phyloP scores from a whole-genome alignment of 2,113 vertebrate genomes.

The Hippocampus guttulatus region DNA sequence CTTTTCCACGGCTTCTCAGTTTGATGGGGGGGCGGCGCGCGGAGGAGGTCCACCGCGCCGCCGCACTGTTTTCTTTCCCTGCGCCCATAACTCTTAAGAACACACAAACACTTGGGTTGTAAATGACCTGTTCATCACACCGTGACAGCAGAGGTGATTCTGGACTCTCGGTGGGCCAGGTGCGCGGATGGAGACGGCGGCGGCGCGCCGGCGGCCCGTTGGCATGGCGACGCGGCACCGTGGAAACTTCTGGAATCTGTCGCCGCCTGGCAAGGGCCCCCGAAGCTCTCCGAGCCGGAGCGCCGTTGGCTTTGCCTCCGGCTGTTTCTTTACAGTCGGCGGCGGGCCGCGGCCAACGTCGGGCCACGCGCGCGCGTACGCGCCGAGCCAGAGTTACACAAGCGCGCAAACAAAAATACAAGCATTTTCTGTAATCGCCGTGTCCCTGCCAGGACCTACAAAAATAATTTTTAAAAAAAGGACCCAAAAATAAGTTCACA shows the following conservation, averaged over 20 bases:
- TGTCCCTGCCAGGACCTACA: conserved; percentile 23
- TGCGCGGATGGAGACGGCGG: conserved; percentile 64
- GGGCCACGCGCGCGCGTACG: conserved; percentile 57
- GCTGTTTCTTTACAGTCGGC: conserved; percentile 72
- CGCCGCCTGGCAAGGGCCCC: conserved; percentile 60
- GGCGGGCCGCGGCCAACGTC: conserved; percentile 60
- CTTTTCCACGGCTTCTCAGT: conserved; percentile 37
- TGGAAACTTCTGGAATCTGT: conserved; percentile 77
- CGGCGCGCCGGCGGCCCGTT: conserved; percentile 62
- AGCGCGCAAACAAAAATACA: conserved; percentile 55
- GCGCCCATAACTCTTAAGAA: conserved; percentile 72
- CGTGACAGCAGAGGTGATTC: conserved; percentile 69
- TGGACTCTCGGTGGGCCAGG: conserved; percentile 73
- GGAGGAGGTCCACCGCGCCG: conserved; percentile 57
- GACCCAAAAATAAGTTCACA: conserved; percentile 18
- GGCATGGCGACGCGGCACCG: conserved; percentile 59
- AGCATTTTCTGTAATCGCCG: conserved; percentile 34
- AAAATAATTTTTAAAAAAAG: conserved; percentile 10
- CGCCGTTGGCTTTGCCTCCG: conserved; percentile 75
- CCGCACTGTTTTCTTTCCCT: conserved; percentile 66
- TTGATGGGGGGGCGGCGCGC: conserved; percentile 67
- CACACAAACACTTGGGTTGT: conserved; percentile 75
- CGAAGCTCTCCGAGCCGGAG: conserved; percentile 57
- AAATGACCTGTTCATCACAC: conserved; percentile 75
- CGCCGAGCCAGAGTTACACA: conserved; percentile 37